Percentiles rank a stretch among this genome's conserved stretches.
phyloP scores from a whole-genome alignment of 2,888 invertebrate genomes.

The Hemicrepidius hirtus region DNA sequence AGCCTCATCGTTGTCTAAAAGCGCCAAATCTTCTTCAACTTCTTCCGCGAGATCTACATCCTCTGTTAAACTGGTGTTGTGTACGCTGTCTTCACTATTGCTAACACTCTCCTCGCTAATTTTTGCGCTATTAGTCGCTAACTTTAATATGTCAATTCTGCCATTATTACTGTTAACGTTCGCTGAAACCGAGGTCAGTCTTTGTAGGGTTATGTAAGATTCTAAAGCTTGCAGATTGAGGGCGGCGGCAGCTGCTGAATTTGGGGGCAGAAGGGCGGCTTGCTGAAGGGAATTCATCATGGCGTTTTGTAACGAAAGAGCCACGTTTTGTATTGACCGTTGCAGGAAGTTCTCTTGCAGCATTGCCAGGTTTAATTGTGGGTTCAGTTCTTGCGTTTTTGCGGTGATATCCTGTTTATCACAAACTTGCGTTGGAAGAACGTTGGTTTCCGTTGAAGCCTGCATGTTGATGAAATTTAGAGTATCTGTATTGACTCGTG shows the following conservation, averaged over 20 bases:
- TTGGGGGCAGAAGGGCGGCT: conserved; percentile 86
- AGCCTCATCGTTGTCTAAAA: conserved; percentile 83
- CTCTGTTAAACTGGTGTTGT: conserved; percentile 72
- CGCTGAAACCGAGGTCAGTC: conserved; percentile 83
- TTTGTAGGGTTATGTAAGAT: conserved; percentile 88
- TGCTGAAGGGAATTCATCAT: conserved; percentile 90
- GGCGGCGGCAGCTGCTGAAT: conserved; percentile 89
- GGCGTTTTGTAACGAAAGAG: conserved; percentile 87
- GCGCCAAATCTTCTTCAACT: conserved; percentile 83
- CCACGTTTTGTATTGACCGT: conserved; percentile 81
- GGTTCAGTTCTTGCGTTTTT: conserved; percentile 52
- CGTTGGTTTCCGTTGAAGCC: conserved; percentile 53
- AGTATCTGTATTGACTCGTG: background rate
- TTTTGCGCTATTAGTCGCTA: conserved; percentile 74
- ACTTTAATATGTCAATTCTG: conserved; percentile 80
- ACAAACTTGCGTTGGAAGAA: conserved; percentile 41
- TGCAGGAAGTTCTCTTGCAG: conserved; percentile 79
- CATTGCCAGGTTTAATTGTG: conserved; percentile 73
- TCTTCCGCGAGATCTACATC: conserved; percentile 82
- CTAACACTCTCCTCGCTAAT: conserved; percentile 66
- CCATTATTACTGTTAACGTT: conserved; percentile 66
- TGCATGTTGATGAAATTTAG: conserved; percentile 46
- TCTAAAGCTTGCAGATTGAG: conserved; percentile 90
- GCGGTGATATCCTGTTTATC: conserved; percentile 54
- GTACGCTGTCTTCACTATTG: conserved; percentile 63